Base-by-base conservation (phyloP, 2,113 vertebrate genomes). In the Elanoides forficatus region DNA sequence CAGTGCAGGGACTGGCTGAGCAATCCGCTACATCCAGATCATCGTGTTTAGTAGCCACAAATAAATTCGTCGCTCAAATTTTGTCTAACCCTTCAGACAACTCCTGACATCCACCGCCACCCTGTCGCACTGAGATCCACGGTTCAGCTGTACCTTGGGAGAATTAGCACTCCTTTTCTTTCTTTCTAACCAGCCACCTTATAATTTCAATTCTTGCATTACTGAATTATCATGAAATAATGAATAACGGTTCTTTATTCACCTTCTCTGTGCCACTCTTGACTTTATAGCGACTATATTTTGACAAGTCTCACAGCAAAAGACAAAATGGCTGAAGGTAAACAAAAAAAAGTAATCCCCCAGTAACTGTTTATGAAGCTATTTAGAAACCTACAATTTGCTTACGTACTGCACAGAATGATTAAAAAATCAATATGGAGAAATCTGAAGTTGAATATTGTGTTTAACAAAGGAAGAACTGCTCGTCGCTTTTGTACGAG, bases 61-160 rank as follows among this genome's bases (percentile, higher is more conserved):
- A 79, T 42, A 52, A 72, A 80, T 32, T 8, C 7, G 6, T 47
- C 53, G 11, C n/a, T 27, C 48, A 16, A 10, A 2, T 73, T 68
- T 65, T 74, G 15, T 3, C n/a, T 21, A 29, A 47, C 11, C 8
- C n/a, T 71, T 81, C 7, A 22, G 47, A 47, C 29, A 74, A 3
- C 5, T 71, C 60, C 47, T 43, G 59, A 40, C 15, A 58, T 65
- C 56, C 43, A 58, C 25, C 5, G 0, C 13, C 43, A 19, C 73
- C 15, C 9, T 1, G 0, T 23, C 1, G 0, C 26, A 0, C 52
- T 8, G 11, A 68, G 27, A 48, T 20, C 47, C 48, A 59, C 1
- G 0, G 22, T 9, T 63, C 55, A 68, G 4, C 47, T 27, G 40
- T 3, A 67, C 47, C 15, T 18, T 15, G 14, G 13, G 21, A 55